phyloP scores from a whole-genome alignment of 2,888 invertebrate species.

The Leucophenga montana region DNA sequence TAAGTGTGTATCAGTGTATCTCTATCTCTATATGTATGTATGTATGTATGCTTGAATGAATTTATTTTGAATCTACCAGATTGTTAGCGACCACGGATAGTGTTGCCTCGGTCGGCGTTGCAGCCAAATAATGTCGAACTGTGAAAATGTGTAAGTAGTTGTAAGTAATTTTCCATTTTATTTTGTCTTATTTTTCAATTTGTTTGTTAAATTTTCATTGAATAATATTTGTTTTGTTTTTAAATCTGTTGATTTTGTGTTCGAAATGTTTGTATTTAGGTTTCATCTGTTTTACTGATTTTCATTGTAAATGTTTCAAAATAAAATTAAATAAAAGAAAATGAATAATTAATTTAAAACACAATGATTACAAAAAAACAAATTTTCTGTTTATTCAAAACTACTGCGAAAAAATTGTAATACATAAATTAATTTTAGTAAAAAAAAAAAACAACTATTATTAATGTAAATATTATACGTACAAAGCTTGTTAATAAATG shows the following conservation, averaged over 20 bases:
- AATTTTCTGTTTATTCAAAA: too few relatives aligned
- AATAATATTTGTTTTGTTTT: too few relatives aligned
- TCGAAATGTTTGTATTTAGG: not conserved
- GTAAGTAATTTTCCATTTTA: constrained; percentile 37
- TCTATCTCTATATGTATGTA: constrained; percentile 19
- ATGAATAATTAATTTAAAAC: not conserved
- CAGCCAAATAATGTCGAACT: constrained; percentile 72
- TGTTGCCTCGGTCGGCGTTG: constrained; percentile 69
- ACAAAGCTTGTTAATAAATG: too few relatives aligned
- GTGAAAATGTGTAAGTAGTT: constrained; percentile 54
- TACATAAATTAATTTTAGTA: too few relatives aligned
- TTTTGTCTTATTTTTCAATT: constrained; percentile 28
- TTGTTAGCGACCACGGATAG: constrained; percentile 72
- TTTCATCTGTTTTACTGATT: not conserved
- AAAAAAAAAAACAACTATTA: too few relatives aligned
- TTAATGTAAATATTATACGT: too few relatives aligned
- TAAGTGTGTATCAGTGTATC: constrained; percentile 24
- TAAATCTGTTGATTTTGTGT: not conserved
- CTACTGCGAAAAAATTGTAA: too few relatives aligned
- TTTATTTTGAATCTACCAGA: constrained; percentile 63
- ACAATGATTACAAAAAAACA: constrained; percentile 1
- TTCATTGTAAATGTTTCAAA: constrained; percentile 7
- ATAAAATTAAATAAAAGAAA: not conserved
- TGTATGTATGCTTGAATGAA: constrained; percentile 1
- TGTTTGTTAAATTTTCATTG: constrained; percentile 8